phyloP scores from a whole-genome alignment of 1,140 invertebrate genomes.

The Olivierus martensii region DNA sequence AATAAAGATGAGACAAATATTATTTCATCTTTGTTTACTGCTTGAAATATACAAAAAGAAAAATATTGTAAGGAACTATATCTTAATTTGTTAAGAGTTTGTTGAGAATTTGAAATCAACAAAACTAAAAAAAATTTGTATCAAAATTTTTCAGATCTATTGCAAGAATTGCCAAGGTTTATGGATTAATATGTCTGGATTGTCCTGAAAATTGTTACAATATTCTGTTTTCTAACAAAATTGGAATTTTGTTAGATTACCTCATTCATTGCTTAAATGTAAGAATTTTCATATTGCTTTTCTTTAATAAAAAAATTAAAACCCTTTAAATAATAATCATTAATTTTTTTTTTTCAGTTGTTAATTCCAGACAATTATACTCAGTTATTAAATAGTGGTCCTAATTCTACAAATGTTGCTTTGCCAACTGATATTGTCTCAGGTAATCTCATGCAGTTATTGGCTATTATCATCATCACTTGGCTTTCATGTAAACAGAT shows the following conservation, averaged over 20 bases:
- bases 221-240: constrained; percentile 52
- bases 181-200: not conserved
- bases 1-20: no score
- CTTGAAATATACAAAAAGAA: no score
- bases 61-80: no score
- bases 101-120: no score
- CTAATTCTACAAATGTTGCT: not conserved
- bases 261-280: constrained; percentile 50
- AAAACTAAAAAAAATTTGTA: no score
- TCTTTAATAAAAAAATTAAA: no score
- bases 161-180: no score
- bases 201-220: constrained; percentile 43
- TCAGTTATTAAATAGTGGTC: not conserved
- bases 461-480: not conserved
- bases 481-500: no score
- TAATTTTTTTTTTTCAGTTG: constrained; percentile 1
- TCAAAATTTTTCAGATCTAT: no score
- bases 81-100: no score
- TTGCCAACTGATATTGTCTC: constrained; percentile 3
- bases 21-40: no score
- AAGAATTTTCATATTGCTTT: constrained; percentile 25
- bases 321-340: not conserved
- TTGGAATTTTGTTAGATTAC: constrained; percentile 49
- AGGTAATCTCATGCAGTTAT: constrained; percentile 6
- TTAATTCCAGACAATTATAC: constrained; percentile 11